Evolutionary conservation across 2,797 vertebrate species (phyloP).

Genomic region (Enteromius viviparus): DNA sequence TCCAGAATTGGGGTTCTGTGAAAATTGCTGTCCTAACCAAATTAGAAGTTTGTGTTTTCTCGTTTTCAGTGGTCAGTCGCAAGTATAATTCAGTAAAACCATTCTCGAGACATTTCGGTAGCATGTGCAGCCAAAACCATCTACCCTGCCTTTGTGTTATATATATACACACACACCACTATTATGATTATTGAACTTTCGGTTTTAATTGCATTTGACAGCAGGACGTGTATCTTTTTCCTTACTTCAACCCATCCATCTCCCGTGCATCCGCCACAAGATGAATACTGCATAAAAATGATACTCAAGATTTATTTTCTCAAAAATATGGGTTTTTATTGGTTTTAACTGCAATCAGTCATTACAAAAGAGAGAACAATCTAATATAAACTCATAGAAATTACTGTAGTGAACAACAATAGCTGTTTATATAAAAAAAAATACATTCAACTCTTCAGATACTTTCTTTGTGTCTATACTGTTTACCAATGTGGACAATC

Average conservation of each 20-base stretch:
- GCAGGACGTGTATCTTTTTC: neutral
- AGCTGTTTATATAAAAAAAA: slow-evolving; percentile 75
- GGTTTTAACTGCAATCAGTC: slow-evolving; percentile 99
- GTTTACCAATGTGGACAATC: slow-evolving; percentile 73
- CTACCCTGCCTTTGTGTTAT: neutral
- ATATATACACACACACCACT: slow-evolving; percentile 17
- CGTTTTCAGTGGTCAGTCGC: neutral
- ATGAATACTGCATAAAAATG: slow-evolving; percentile 10
- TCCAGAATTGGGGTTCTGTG: slow-evolving; percentile 20
- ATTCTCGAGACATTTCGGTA: neutral
- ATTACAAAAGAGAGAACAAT: slow-evolving; percentile 90
- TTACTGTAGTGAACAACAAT: slow-evolving; percentile 92
- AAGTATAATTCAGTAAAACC: slow-evolving; percentile 18
- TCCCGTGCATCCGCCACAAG: neutral
- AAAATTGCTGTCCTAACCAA: slow-evolving; percentile 32
- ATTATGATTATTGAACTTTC: slow-evolving; percentile 7
- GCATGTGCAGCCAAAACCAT: slow-evolving; percentile 8
- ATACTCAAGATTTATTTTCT: slow-evolving; percentile 63
- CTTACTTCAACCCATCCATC: neutral
- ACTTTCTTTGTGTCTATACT: slow-evolving; percentile 93
- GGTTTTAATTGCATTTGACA: slow-evolving; percentile 22
- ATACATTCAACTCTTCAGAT: slow-evolving; percentile 94
- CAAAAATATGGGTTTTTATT: slow-evolving; percentile 93
- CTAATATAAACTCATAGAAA: slow-evolving; percentile 97
- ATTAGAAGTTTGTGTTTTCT: slow-evolving; percentile 22